Conservation (phyloP, 1,140 invertebrate genomes). For the Akabosia matsudoensis region DNA sequence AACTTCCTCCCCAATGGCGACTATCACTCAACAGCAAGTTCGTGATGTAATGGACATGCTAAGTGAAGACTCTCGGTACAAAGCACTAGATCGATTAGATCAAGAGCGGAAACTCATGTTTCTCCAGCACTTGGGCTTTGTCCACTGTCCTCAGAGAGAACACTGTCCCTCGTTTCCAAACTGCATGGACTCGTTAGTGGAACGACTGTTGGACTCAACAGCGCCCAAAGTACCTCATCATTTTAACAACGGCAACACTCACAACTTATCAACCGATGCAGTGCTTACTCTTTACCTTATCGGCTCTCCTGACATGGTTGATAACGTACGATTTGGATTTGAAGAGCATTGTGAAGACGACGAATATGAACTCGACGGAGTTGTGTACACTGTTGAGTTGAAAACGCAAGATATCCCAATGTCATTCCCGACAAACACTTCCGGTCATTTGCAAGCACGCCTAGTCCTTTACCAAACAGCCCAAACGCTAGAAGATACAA, state of each 20-base stretch:
- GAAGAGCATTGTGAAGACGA: conserved; percentile 70
- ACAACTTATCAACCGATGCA: conserved; percentile 46
- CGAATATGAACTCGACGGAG: conserved; percentile 78
- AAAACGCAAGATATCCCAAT: conserved; percentile 42
- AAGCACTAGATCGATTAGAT: conserved; percentile 85
- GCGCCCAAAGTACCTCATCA: conserved; percentile 44
- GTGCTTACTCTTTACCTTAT: conserved; percentile 46
- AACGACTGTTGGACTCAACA: conserved; percentile 41
- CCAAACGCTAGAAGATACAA: conserved; percentile 85
- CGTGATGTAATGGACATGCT: conserved; percentile 70
- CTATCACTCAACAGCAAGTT: conserved; percentile 87
- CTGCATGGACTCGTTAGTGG: conserved; percentile 76
- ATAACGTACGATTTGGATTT: conserved; percentile 47
- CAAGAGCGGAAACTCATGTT: conserved; percentile 91
- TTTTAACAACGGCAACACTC: conserved; percentile 40
- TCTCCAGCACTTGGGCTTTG: conserved; percentile 91
- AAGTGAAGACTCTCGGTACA: conserved; percentile 63
- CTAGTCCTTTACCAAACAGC: conserved; percentile 78
- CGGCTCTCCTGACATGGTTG: conserved; percentile 42
- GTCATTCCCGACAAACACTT: conserved; percentile 38
- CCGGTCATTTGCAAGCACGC: conserved; percentile 42
- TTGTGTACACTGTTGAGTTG: conserved; percentile 62
- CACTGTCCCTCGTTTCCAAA: conserved; percentile 86
- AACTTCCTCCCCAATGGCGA: conserved; percentile 79
- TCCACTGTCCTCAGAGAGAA: conserved; percentile 89